Evolutionary conservation across 2,797 vertebrate genomes (phyloP).

Genomic region (Pangasius larnaudii): DNA sequence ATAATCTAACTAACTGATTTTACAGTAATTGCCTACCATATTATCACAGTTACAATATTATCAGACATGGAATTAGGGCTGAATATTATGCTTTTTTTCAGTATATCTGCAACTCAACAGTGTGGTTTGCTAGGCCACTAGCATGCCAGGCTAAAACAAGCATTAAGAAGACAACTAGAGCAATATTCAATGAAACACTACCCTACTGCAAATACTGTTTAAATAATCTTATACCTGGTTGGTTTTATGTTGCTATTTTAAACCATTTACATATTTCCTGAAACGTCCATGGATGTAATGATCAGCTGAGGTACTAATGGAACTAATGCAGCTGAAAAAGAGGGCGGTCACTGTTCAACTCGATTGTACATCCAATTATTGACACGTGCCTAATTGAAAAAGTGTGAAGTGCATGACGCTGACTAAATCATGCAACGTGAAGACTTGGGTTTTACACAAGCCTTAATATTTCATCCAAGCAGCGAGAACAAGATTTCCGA

Average conservation of each 20-base stretch:
- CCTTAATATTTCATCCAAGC: slow-evolving; percentile 76
- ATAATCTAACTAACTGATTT: not conserved
- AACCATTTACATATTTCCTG: not conserved
- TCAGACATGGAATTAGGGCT: not conserved
- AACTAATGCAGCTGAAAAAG: slow-evolving; percentile 18
- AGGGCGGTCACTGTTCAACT: not conserved
- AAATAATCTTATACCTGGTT: not conserved
- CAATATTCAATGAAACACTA: not conserved
- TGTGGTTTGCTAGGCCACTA: not conserved
- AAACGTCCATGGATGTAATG: not conserved
- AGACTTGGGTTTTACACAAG: slow-evolving; percentile 67
- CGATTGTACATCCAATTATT: slow-evolving; percentile 21
- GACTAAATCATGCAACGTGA: slow-evolving; percentile 62
- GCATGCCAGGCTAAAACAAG: not conserved
- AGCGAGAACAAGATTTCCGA: slow-evolving; percentile 60
- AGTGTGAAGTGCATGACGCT: slow-evolving; percentile 58
- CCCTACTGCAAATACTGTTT: not conserved
- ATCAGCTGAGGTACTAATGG: not conserved
- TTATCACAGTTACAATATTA: not conserved
- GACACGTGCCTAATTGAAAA: slow-evolving; percentile 24
- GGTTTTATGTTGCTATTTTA: not conserved
- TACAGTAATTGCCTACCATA: not conserved
- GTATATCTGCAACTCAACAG: not conserved
- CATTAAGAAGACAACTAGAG: not conserved
- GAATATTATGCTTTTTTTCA: not conserved